Conservation (phyloP, 2,888 invertebrate genomes). For the Drosophila greeni region DNA sequence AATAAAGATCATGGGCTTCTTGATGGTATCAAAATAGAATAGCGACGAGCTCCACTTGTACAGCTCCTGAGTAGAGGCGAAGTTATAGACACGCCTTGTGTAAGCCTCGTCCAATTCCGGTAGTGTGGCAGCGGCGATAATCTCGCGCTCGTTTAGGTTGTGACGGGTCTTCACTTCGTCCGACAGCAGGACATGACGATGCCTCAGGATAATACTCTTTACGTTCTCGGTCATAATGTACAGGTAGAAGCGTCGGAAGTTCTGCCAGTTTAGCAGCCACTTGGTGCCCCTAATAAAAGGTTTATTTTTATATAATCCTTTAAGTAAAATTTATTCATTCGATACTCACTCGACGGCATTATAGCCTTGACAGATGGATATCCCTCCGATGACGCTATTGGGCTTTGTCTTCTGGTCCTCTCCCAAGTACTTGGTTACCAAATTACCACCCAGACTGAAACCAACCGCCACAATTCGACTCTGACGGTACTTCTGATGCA, state of each 20-base stretch:
- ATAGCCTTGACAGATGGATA: slow-evolving; percentile 97
- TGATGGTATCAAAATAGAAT: slow-evolving; percentile 88
- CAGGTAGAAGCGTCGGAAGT: slow-evolving; percentile 92
- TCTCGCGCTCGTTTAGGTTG: slow-evolving; percentile 87
- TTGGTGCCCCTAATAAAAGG: slow-evolving; percentile 84
- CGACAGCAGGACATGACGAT: slow-evolving; percentile 87
- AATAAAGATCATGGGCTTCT: slow-evolving; percentile 92
- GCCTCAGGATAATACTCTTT: slow-evolving; percentile 90
- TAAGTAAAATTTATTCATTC: background rate
- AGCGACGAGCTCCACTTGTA: slow-evolving; percentile 92
- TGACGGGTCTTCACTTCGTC: slow-evolving; percentile 85
- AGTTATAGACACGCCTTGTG: slow-evolving; percentile 88
- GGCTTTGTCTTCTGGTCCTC: slow-evolving; percentile 84
- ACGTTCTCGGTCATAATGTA: slow-evolving; percentile 96
- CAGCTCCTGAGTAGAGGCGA: slow-evolving; percentile 87
- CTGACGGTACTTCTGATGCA: slow-evolving; percentile 86
- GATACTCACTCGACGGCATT: slow-evolving; percentile 90
- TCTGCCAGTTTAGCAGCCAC: slow-evolving; percentile 91
- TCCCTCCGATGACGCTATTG: slow-evolving; percentile 88
- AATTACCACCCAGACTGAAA: slow-evolving; percentile 95
- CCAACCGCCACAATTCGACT: slow-evolving; percentile 91
- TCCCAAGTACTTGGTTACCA: slow-evolving; percentile 95
- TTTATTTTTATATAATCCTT: background rate
- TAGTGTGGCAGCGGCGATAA: slow-evolving; percentile 91
- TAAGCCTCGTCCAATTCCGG: slow-evolving; percentile 94